A percentile compares a stretch with the other conserved stretches of the same genome.
phyloP scores from a whole-genome alignment of 2,113 vertebrate genomes.

The Aleadryas rufinucha region DNA sequence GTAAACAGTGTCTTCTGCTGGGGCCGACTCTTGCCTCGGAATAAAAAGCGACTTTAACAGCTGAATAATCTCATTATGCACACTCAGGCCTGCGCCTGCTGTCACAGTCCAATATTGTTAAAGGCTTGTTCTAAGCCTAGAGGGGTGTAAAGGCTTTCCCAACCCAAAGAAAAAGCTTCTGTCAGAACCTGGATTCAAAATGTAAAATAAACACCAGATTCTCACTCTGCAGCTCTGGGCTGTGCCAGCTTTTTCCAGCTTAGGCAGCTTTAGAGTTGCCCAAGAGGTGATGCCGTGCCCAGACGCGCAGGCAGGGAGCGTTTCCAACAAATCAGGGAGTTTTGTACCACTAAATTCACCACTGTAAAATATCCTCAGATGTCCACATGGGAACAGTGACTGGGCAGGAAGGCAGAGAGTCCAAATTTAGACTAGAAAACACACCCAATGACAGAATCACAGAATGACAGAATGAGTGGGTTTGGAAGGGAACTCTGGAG shows the following conservation, averaged over 20 bases:
- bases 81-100: neutral
- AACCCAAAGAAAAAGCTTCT: neutral
- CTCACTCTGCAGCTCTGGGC: neutral
- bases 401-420: neutral
- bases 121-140: neutral
- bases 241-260: neutral
- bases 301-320: fast-evolving
- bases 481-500: neutral
- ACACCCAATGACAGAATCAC: neutral
- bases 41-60: neutral
- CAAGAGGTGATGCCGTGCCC: fast-evolving
- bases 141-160: neutral
- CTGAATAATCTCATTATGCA: neutral
- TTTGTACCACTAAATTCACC: neutral
- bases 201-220: neutral
- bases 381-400: neutral
- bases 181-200: neutral
- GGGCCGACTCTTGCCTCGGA: neutral
- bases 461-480: neutral
- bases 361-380: neutral
- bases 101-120: neutral
- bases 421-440: neutral
- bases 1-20: neutral
- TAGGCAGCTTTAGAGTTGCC: neutral
- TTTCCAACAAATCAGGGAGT: fast-evolving